Conservation (phyloP, 2,113 vertebrate species). For the Hemicordylus capensis region DNA sequence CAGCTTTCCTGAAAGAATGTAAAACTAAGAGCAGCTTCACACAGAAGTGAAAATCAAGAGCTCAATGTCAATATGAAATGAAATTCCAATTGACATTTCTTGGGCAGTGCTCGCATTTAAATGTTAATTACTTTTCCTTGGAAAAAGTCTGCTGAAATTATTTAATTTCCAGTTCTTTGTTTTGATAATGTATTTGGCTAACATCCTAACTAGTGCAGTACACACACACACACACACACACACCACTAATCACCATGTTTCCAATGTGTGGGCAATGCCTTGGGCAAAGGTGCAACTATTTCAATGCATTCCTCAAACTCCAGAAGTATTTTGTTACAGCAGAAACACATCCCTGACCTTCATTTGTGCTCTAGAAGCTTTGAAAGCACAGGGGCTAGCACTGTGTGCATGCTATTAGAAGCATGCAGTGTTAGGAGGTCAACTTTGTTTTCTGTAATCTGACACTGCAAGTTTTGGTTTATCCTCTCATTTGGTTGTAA, state of each 20-base stretch:
- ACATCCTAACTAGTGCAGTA: too few species aligned
- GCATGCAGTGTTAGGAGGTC: neutral
- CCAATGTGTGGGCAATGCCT: too few species aligned
- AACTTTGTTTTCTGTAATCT: neutral
- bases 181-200: too few species aligned
- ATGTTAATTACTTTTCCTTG: neutral
- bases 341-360: too few species aligned
- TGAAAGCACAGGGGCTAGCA: too few species aligned
- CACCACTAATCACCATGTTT: too few species aligned
- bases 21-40: neutral
- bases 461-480: neutral
- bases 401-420: neutral
- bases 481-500: neutral
- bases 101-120: neutral
- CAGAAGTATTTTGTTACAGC: too few species aligned
- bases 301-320: too few species aligned
- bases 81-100: neutral
- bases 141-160: neutral
- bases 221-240: too few species aligned
- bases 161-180: too few species aligned
- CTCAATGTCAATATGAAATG: neutral
- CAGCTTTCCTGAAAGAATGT: neutral
- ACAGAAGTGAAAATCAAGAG: neutral
- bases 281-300: too few species aligned
- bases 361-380: too few species aligned